Evolutionary conservation across 30 jellyfish, hydroid and myxozoan species (phyloP), one percentile per base, ranked within the genome.

Genomic region (Cassiopea xamachana): DNA sequence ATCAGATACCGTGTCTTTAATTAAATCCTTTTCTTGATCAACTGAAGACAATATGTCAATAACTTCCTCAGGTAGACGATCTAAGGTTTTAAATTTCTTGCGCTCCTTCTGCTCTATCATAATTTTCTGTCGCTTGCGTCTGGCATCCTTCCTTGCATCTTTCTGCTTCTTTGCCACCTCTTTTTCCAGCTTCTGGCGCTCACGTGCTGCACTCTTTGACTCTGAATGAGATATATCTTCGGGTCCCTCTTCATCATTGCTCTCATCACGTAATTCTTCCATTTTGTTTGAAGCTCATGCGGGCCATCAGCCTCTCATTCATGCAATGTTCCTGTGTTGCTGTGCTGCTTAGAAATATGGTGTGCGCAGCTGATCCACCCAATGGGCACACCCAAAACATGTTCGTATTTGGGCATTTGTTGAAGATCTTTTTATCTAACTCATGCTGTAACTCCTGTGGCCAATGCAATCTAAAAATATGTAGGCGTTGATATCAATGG

Each of bases 171-270:
- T 43, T 9, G 68, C 55, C 13, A 89, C 51, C 27, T 92, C 93
- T 8, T 46, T 68, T 48, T 80, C 89, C 47, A 61, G 55, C 48
- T 74, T 69, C n/a, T 44, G 86, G 3, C 89, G 85, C 45, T 87
- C 91, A 15, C 69, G 91, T 1, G 98, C 98, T 10, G 48, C 72
- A 46, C 60, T 58, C 70, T 83, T 82, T 1, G 96, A 88, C 13
- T 87, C 89, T 7, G 81, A 68, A 10, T 47, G 94, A 4, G 93
- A 69, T 1, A 92, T 46, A 59, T 78, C 96, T 59, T 87, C 96
- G 58, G 98, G 98, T 16, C 91, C 96, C 16, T 92, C 98, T 60
- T 92, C 96, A 1, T 82, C 96, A 75, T 86, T 85, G 1, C 80
- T 71, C 27, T 19, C 58, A 6, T 60, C 93, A 1, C 6, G 64